Evolutionary conservation across 35 echinoderm and acorn worm genomes (phyloP).

Genomic region (Chiridota heheva): DNA sequence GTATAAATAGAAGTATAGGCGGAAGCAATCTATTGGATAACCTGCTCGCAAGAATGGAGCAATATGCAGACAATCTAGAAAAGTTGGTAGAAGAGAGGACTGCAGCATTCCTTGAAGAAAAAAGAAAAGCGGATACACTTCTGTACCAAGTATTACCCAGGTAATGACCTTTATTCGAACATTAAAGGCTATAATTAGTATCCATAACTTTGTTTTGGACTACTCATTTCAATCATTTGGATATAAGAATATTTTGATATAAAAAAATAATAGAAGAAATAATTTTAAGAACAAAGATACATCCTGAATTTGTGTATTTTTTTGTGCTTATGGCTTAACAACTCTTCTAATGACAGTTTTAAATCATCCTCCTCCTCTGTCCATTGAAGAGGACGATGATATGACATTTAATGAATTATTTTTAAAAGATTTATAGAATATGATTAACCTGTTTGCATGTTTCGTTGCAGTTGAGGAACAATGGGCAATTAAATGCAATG

Average conservation of each 20-base stretch:
- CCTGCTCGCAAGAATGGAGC: constrained; percentile 65
- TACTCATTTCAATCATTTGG: neutral
- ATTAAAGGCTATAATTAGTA: neutral
- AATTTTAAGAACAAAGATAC: neutral
- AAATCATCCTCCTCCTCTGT: too few species aligned
- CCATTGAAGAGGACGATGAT: too few species aligned
- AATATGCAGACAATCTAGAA: constrained; percentile 67
- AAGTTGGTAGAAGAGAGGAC: constrained; percentile 69
- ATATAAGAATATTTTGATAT: neutral
- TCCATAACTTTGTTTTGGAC: neutral
- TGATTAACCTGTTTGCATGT: too few species aligned
- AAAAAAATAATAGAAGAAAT: neutral
- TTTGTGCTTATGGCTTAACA: neutral
- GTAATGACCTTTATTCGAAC: constrained; percentile 26
- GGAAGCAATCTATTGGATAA: constrained; percentile 63
- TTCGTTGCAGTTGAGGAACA: too few species aligned
- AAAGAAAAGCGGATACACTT: constrained; percentile 73
- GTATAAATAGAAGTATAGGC: neutral
- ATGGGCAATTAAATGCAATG: too few species aligned
- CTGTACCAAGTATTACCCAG: constrained; percentile 68
- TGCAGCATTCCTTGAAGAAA: constrained; percentile 72
- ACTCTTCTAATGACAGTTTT: too few species aligned
- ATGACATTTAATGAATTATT: too few species aligned
- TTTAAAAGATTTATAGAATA: too few species aligned
- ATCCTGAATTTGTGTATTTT: neutral